Evolutionary conservation across 2,113 vertebrate genomes (phyloP).

Genomic region (Heliornis fulica): DNA sequence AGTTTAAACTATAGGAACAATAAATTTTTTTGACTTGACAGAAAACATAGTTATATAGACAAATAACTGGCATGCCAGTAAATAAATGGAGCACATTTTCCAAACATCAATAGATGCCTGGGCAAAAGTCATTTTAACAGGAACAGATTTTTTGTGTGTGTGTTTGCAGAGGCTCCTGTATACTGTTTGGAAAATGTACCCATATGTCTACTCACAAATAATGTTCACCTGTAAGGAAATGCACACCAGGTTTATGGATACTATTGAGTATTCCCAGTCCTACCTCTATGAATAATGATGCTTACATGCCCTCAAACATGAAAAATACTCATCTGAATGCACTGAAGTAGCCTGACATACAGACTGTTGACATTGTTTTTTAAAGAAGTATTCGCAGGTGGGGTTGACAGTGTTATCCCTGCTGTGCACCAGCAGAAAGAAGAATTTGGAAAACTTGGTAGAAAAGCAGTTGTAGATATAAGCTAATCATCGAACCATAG

Average conservation of each 20-base stretch:
- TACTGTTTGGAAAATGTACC: slow-evolving; percentile 53
- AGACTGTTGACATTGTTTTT: slow-evolving; percentile 18
- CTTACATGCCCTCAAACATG: slow-evolving; percentile 53
- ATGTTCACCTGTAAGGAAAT: slow-evolving; percentile 67
- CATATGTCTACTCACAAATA: slow-evolving; percentile 65
- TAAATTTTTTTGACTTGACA: slow-evolving; percentile 75
- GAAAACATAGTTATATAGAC: slow-evolving; percentile 76
- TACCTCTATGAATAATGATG: slow-evolving; percentile 59
- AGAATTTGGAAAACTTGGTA: neutral
- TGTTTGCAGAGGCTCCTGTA: slow-evolving; percentile 10
- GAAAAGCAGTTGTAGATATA: neutral
- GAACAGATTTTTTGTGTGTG: slow-evolving; percentile 1
- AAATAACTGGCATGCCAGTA: slow-evolving; percentile 76
- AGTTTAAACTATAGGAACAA: slow-evolving; percentile 30
- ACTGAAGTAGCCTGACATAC: neutral
- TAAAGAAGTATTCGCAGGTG: neutral
- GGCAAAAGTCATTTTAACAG: slow-evolving; percentile 49
- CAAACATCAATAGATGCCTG: slow-evolving; percentile 55
- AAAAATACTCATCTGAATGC: slow-evolving; percentile 58
- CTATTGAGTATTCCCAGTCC: slow-evolving; percentile 61
- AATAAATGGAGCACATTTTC: slow-evolving; percentile 63
- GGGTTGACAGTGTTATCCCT: neutral
- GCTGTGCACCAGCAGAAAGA: neutral
- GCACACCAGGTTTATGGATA: slow-evolving; percentile 61
- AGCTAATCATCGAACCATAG: neutral